Percentiles rank a stretch among this genome's conserved stretches.
These are phyloP conservation scores for Hypsopygia costalis DNA, from an alignment of 2,888 invertebrate species.

Conservation along the genomic window DNA sequence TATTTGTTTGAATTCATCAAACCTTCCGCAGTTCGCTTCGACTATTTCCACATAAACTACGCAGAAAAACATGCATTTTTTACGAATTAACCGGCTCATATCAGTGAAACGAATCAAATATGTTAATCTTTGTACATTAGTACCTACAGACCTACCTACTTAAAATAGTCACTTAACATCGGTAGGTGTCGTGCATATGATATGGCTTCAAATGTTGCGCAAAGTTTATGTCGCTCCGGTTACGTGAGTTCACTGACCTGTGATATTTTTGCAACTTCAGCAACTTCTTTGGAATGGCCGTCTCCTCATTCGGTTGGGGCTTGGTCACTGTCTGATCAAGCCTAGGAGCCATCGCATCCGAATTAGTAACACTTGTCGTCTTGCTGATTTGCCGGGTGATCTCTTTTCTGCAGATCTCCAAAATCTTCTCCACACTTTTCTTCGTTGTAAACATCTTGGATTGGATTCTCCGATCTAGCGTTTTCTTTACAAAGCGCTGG, in stretches of 20 bases:
- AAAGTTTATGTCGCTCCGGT: slow-evolving; percentile 39
- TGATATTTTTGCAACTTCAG: slow-evolving; percentile 79
- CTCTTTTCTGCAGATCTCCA: slow-evolving; percentile 66
- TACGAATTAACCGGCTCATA: slow-evolving; percentile 6
- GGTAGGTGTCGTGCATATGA: slow-evolving; percentile 19
- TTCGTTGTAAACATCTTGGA: slow-evolving; percentile 62
- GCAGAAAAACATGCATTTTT: background rate
- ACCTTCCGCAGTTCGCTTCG: too few species aligned
- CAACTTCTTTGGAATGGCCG: slow-evolving; percentile 63
- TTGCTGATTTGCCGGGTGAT: slow-evolving; percentile 79
- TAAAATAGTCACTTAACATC: slow-evolving; percentile 4
- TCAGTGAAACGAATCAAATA: slow-evolving; percentile 16
- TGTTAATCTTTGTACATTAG: too few species aligned
- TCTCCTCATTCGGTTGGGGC: slow-evolving; percentile 54
- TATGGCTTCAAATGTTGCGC: slow-evolving; percentile 45
- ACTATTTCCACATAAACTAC: background rate
- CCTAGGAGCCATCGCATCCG: slow-evolving; percentile 78
- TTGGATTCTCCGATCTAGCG: background rate
- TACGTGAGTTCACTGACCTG: slow-evolving; percentile 75
- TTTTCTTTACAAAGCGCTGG: slow-evolving; percentile 2
- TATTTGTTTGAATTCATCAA: too few species aligned
- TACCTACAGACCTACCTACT: background rate
- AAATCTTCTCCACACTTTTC: slow-evolving; percentile 59
- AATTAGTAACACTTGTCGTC: slow-evolving; percentile 81
- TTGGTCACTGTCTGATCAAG: slow-evolving; percentile 58